These are phyloP conservation scores for Neopelma chrysocephalum DNA, from an alignment of 2,797 vertebrate species.

Conservation along the genomic window DNA sequence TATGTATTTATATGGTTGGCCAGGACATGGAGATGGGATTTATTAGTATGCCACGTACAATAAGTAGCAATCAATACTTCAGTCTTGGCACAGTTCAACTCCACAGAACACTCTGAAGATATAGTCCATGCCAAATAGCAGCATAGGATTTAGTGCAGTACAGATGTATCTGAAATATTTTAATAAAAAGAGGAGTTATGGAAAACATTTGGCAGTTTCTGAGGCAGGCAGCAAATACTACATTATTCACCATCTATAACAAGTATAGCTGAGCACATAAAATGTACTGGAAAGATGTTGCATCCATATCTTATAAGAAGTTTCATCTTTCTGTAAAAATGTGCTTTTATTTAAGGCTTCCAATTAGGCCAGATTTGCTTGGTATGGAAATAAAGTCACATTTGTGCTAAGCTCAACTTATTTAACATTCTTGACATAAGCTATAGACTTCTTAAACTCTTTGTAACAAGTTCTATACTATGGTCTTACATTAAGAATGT, in stretches of 20 bases:
- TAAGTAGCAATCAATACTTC: conserved; percentile 52
- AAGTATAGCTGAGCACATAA: neutral
- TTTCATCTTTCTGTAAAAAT: neutral
- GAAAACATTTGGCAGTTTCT: conserved; percentile 39
- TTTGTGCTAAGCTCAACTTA: neutral
- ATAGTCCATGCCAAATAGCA: conserved; percentile 26
- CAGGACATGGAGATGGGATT: neutral
- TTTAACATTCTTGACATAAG: neutral
- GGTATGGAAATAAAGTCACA: neutral
- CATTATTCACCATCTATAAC: neutral
- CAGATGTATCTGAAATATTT: conserved; percentile 46
- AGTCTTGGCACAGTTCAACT: conserved; percentile 15
- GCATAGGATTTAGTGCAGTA: conserved; percentile 1
- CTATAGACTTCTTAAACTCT: neutral
- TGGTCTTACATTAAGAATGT: neutral
- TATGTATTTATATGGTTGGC: neutral
- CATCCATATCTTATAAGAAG: neutral
- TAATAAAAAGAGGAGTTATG: neutral
- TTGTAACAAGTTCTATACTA: neutral
- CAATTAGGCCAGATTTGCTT: neutral
- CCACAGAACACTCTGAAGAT: conserved; percentile 32
- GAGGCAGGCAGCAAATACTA: neutral
- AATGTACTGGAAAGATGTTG: neutral
- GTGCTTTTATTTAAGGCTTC: neutral
- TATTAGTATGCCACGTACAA: conserved; percentile 9